Conservation (phyloP, 2,888 invertebrate species). For the Thalpophila matura region DNA sequence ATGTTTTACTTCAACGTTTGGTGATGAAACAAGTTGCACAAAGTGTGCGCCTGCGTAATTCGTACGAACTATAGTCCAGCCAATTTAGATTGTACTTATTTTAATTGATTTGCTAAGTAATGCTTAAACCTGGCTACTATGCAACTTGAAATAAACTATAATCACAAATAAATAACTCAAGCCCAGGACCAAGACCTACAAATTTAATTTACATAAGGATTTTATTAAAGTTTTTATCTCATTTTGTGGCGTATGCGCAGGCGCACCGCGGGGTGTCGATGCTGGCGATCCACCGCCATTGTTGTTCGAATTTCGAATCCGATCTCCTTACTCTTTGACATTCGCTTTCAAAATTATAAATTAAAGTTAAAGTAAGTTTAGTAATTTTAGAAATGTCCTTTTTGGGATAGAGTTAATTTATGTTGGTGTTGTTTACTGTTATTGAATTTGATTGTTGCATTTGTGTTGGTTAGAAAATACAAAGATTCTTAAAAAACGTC, state of each 20-base stretch:
- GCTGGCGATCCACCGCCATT: slow-evolving; percentile 80
- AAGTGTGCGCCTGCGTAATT: no score
- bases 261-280: slow-evolving; percentile 81
- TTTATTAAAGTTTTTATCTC: slow-evolving; percentile 85
- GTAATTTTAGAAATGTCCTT: slow-evolving; percentile 73
- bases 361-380: slow-evolving; percentile 81
- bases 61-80: no score
- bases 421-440: slow-evolving; percentile 56
- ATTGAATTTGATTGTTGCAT: slow-evolving; percentile 48
- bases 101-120: neutral
- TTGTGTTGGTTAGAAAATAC: neutral
- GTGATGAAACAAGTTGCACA: no score
- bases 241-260: slow-evolving; percentile 81
- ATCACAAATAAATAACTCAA: slow-evolving; percentile 75
- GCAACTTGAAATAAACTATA: slow-evolving; percentile 61
- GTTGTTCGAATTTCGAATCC: slow-evolving; percentile 79
- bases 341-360: slow-evolving; percentile 86
- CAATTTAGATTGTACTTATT: no score
- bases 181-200: slow-evolving; percentile 74
- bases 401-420: slow-evolving; percentile 54
- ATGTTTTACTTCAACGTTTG: no score
- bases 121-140: slow-evolving; percentile 39
- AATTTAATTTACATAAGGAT: slow-evolving; percentile 88
- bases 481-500: slow-evolving; percentile 1
- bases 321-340: slow-evolving; percentile 84